Evolutionary conservation across 2,797 vertebrate species (phyloP).

Genomic region (Parauchenoglanis punctatus): DNA sequence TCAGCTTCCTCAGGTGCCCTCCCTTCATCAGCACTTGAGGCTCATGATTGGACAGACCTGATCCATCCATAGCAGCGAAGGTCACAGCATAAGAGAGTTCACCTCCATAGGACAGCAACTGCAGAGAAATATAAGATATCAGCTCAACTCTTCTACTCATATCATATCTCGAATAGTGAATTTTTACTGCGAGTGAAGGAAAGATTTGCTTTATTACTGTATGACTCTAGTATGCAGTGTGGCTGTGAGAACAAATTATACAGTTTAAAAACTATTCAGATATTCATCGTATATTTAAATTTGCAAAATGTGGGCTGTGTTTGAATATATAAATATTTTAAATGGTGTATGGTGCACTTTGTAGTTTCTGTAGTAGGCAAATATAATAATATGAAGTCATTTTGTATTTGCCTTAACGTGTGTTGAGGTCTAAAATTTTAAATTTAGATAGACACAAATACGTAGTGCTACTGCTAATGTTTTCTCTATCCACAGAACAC

Average conservation of each 20-base stretch:
- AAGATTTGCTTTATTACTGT: not conserved
- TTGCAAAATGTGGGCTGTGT: not conserved
- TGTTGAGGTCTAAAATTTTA: not conserved
- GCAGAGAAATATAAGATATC: conserved; percentile 3
- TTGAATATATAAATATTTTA: not conserved
- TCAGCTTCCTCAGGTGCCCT: conserved; percentile 78
- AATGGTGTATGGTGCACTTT: not conserved
- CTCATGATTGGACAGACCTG: conserved; percentile 85
- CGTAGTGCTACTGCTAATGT: not conserved
- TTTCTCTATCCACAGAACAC: not conserved
- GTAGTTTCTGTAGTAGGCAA: not conserved
- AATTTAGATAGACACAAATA: not conserved
- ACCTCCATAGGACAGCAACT: conserved; percentile 90
- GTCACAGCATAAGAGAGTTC: conserved; percentile 79
- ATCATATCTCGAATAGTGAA: not conserved
- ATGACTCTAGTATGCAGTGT: not conserved
- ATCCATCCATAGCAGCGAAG: conserved; percentile 81
- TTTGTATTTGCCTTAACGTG: not conserved
- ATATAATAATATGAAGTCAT: not conserved
- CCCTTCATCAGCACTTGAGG: conserved; percentile 91
- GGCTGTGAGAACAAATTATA: not conserved
- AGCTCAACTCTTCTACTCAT: not conserved
- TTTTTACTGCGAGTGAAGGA: not conserved
- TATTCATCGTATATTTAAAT: not conserved
- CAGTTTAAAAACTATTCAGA: not conserved